Evolutionary conservation across 2,113 vertebrate species (phyloP).

Genomic region (Pholis gunnellus): DNA sequence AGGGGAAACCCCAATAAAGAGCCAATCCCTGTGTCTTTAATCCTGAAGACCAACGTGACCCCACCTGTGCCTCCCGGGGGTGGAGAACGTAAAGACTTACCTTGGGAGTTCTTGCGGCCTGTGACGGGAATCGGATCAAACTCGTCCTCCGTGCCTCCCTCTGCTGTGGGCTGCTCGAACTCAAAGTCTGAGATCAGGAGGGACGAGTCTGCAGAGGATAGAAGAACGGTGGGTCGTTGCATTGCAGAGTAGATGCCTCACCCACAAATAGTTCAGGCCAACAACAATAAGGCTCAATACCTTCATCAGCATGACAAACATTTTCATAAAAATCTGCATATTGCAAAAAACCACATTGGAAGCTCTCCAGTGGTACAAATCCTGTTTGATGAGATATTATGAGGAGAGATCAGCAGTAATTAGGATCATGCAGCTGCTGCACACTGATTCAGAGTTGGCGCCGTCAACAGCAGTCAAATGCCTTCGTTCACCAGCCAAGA

Average conservation of each 20-base stretch:
- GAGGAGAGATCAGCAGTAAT: slow-evolving; percentile 27
- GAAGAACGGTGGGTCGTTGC: neutral
- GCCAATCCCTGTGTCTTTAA: neutral
- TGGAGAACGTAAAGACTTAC: slow-evolving; percentile 79
- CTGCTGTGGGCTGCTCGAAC: slow-evolving; percentile 82
- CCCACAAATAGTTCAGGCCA: neutral
- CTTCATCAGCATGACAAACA: neutral
- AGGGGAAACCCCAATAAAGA: neutral
- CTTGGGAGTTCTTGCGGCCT: slow-evolving; percentile 97
- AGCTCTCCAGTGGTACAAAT: slow-evolving; percentile 19
- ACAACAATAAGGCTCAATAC: neutral
- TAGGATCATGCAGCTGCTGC: slow-evolving; percentile 48
- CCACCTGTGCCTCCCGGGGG: slow-evolving; percentile 1
- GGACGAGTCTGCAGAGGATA: slow-evolving; percentile 89
- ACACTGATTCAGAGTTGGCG: slow-evolving; percentile 48
- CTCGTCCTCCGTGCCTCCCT: slow-evolving; percentile 93
- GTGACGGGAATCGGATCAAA: slow-evolving; percentile 99
- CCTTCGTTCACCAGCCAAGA: slow-evolving; percentile 22
- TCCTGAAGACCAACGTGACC: neutral
- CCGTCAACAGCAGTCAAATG: slow-evolving; percentile 31
- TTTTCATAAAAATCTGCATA: slow-evolving; percentile 16
- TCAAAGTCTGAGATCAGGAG: slow-evolving; percentile 97
- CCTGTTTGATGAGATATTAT: slow-evolving; percentile 37
- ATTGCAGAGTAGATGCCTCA: neutral
- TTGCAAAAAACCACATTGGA: neutral